Conservation (phyloP, 2,113 vertebrate genomes). For the Aramus guarauna region DNA sequence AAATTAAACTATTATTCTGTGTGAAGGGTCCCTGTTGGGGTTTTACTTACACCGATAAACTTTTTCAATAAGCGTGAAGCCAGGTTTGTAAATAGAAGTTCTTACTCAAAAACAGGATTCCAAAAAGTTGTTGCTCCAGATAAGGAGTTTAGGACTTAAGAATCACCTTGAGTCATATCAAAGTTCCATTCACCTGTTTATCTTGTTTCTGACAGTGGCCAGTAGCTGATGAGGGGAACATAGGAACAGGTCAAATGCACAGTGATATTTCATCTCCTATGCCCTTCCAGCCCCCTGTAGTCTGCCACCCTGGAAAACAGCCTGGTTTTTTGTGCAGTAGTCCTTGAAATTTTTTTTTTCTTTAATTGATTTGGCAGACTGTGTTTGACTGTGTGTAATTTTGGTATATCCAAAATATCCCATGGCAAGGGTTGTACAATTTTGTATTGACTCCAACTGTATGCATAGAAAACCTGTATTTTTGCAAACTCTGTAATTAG, state of each 20-base stretch:
- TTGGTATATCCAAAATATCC: background rate
- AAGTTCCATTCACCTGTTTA: background rate
- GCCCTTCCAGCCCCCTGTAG: background rate
- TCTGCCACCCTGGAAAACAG: background rate
- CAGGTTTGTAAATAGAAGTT: background rate
- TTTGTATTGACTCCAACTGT: background rate
- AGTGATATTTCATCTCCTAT: background rate
- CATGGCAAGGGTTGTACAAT: background rate
- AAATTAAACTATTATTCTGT: conserved; percentile 25
- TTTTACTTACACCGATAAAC: background rate
- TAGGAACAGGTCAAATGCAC: background rate
- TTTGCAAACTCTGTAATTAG: background rate
- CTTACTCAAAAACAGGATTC: background rate
- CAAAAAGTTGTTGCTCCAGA: background rate
- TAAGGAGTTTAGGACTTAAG: background rate
- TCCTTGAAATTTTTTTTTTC: background rate
- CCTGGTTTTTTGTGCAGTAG: background rate
- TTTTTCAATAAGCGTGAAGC: conserved; percentile 4
- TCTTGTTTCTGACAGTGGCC: background rate
- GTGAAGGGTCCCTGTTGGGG: background rate
- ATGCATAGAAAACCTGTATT: background rate
- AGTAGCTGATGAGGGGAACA: background rate
- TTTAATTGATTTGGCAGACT: background rate
- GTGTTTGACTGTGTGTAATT: background rate
- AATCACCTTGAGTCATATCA: background rate